A percentile compares a stretch with the other conserved stretches of the same genome.
These are phyloP conservation scores for Petrocephalus sullivani DNA, from an alignment of 2,797 vertebrate genomes.

Conservation along the genomic window DNA sequence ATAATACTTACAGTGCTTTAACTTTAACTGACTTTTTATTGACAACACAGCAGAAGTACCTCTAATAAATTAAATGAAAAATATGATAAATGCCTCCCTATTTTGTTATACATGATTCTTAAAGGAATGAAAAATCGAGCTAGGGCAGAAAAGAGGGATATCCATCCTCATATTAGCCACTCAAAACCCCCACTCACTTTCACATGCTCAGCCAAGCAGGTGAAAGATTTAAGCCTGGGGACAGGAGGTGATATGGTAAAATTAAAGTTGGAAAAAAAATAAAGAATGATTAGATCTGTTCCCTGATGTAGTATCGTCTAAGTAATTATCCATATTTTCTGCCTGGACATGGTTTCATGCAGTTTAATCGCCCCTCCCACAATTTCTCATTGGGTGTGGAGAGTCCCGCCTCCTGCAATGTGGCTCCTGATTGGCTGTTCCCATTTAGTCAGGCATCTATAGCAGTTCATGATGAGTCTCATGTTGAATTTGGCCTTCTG, in stretches of 20 bases:
- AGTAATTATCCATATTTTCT: neutral
- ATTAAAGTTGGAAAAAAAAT: neutral
- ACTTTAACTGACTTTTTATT: neutral
- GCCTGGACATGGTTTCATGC: neutral
- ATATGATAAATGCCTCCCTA: neutral
- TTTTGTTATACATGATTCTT: neutral
- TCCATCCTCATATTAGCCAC: neutral
- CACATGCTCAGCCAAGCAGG: neutral
- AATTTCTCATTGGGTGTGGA: neutral
- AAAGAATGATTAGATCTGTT: neutral
- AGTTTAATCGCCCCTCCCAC: conserved; percentile 10
- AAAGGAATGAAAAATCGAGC: neutral
- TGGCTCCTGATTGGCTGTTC: conserved; percentile 1
- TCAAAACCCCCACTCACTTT: neutral
- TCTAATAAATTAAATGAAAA: conserved; percentile 7
- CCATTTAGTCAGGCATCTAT: conserved; percentile 32
- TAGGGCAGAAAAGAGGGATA: neutral
- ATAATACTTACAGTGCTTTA: conserved; percentile 13
- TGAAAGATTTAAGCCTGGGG: neutral
- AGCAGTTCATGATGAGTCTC: conserved; percentile 50
- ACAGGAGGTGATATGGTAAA: neutral
- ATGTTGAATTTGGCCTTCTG: conserved; percentile 50
- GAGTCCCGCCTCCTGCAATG: conserved; percentile 1
- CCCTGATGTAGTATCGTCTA: conserved; percentile 8
- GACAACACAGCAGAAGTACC: neutral